Evolutionary conservation across 2,797 vertebrate species (phyloP).

Genomic region (Anniella stebbinsi): DNA sequence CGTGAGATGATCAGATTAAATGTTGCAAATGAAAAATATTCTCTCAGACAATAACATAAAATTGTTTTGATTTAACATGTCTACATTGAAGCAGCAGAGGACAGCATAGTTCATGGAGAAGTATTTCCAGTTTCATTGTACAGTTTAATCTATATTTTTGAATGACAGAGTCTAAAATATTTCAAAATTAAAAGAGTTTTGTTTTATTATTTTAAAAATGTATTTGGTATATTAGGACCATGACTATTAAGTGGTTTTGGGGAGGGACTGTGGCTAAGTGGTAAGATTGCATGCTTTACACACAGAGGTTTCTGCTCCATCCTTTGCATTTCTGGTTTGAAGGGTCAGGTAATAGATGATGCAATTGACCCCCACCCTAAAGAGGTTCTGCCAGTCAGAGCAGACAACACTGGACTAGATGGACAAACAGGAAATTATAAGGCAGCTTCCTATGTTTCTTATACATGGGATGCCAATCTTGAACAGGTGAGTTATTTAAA

Average conservation of each 20-base stretch:
- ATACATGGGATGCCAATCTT: background rate
- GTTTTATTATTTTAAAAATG: background rate
- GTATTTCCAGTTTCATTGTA: background rate
- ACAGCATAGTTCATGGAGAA: background rate
- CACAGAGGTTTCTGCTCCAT: background rate
- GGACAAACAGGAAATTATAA: background rate
- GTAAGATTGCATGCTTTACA: background rate
- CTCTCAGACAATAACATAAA: background rate
- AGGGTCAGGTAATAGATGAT: background rate
- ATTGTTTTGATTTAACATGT: background rate
- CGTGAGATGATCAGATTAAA: background rate
- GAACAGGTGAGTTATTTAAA: background rate
- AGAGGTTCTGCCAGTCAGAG: background rate
- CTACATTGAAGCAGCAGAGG: background rate
- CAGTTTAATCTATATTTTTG: background rate
- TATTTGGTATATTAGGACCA: background rate
- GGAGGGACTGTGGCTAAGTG: background rate
- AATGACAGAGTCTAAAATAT: background rate
- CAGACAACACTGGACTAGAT: background rate
- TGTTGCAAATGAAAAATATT: background rate
- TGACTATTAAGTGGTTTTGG: background rate
- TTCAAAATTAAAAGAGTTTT: background rate
- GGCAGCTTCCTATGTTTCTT: background rate
- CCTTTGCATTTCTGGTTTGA: background rate
- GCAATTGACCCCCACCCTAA: background rate